Conservation (phyloP, 2,888 invertebrate genomes). For the Drosophila meridionalis region DNA sequence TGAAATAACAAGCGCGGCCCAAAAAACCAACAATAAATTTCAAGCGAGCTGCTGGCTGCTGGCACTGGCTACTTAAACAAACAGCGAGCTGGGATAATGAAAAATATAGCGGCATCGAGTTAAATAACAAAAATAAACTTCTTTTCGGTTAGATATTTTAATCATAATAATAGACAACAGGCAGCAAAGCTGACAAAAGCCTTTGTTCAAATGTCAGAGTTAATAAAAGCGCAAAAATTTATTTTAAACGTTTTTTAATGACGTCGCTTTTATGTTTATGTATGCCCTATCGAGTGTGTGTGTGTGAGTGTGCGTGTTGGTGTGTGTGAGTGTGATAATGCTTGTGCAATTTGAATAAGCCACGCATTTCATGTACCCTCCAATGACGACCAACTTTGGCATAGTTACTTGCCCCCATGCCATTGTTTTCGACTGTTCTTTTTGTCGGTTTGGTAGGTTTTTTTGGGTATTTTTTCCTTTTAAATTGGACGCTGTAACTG, state of each 20-base stretch:
- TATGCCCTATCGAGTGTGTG: conserved; percentile 15
- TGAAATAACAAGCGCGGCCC: conserved; percentile 66
- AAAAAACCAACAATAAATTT: conserved; percentile 68
- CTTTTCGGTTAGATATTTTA: conserved; percentile 75
- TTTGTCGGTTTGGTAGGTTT: conserved; percentile 50
- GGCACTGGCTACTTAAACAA: conserved; percentile 74
- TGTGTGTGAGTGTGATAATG: conserved; percentile 40
- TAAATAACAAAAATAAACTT: conserved; percentile 61
- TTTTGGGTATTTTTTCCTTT: conserved; percentile 27
- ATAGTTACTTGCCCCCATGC: conserved; percentile 44
- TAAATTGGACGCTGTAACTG: conserved; percentile 57
- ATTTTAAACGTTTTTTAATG: conserved; percentile 82
- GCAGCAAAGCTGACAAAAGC: conserved; percentile 78
- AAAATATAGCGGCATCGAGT: conserved; percentile 75
- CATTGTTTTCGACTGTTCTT: conserved; percentile 69
- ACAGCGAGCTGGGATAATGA: conserved; percentile 65
- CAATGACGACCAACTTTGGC: conserved; percentile 54
- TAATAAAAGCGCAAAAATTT: conserved; percentile 82
- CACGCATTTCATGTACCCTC: conserved; percentile 73
- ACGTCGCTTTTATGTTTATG: conserved; percentile 62
- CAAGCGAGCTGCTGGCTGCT: conserved; percentile 39
- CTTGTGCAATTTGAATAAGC: conserved; percentile 74
- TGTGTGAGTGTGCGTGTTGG: conserved; percentile 23
- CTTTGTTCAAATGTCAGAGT: conserved; percentile 81
- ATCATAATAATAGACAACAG: conserved; percentile 77